Evolutionary conservation across 1,140 invertebrate genomes (phyloP).

Genomic region (Drosophila grimshawi): DNA sequence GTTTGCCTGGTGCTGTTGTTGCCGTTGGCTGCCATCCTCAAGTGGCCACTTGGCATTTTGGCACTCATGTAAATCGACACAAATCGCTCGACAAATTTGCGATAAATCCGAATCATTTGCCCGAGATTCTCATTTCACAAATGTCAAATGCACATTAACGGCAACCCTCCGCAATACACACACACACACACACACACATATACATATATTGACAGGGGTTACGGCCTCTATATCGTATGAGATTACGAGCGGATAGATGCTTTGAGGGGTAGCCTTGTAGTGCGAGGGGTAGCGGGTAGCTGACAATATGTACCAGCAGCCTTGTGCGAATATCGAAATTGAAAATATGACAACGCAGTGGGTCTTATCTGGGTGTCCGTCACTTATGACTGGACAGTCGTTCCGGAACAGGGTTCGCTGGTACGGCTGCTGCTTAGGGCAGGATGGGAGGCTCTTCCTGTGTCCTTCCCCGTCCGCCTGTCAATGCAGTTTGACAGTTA

Average conservation of each 20-base stretch:
- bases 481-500: slow-evolving; percentile 72
- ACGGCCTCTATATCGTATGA: slow-evolving; percentile 23
- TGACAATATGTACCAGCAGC: slow-evolving; percentile 34
- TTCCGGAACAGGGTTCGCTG: slow-evolving; percentile 3
- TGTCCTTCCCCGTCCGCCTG: slow-evolving; percentile 21
- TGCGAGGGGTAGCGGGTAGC: slow-evolving; percentile 25
- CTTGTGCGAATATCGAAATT: slow-evolving; percentile 72
- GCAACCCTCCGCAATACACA: slow-evolving; percentile 23
- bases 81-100: slow-evolving; percentile 79
- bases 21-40: slow-evolving; percentile 42
- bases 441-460: slow-evolving; percentile 16
- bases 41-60: slow-evolving; percentile 80
- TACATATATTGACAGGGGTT: slow-evolving; percentile 64
- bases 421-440: slow-evolving; percentile 40
- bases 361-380: slow-evolving; percentile 36
- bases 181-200: not conserved
- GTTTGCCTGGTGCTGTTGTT: slow-evolving; percentile 1
- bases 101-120: slow-evolving; percentile 80
- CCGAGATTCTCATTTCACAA: slow-evolving; percentile 77
- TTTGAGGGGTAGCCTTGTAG: not conserved
- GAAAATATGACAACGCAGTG: slow-evolving; percentile 77
- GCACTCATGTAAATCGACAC: slow-evolving; percentile 78
- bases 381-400: slow-evolving; percentile 11
- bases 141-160: slow-evolving; percentile 81
- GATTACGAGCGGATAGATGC: slow-evolving; percentile 49